Base-by-base conservation (phyloP, 92 coral and sea anemone genomes). In the Porites evermanni region DNA sequence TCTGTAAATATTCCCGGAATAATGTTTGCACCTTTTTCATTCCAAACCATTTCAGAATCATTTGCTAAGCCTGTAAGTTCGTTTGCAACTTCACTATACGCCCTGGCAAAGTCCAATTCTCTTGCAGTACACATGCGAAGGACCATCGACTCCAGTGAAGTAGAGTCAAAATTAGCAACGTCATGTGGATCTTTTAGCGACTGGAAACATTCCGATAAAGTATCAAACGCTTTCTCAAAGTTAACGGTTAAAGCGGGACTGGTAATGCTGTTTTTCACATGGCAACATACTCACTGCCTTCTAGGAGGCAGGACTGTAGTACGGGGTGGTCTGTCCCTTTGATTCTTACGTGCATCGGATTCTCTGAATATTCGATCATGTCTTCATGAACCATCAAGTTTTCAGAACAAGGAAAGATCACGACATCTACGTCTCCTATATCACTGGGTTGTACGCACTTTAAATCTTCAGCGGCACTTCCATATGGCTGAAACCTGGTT, bases 381-480 rank as follows among this genome's bases (percentile, higher is more conserved):
- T 56, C 61, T 56, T 56, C 61, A 14, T 56, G 61, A 20, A 93
- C 63, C 77, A 26, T 44, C 50, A 74, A 72, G 64, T 85, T 79
- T 0, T 91, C 92, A 9, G 88, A 64, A 17, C 53, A 64, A 0
- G 96, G 88, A 64, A 70, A 91, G 29, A 93, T 20, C 92, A 93
- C 88, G 14, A 93, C 29, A 16, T 93, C 96, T 14, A 90, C 66
- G 72, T 93, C 94, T 8, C 94, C 94, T 20, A 88, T 76, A 61
- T 93, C 90, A 18, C 88, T 70, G 5, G 88, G 92, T 2, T 77
- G 47, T 44, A 78, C 67, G 51, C 89, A 87, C 84, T 70, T 91
- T 14, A 93, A 80, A 18, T 84, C 84, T 78, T 93, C 96, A 2
- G 70, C 90, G 0, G 94, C 81, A 63, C 96, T 93, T 20, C 96